phyloP scores from a whole-genome alignment of 2,113 vertebrate genomes.

The Nycticorax nycticorax region DNA sequence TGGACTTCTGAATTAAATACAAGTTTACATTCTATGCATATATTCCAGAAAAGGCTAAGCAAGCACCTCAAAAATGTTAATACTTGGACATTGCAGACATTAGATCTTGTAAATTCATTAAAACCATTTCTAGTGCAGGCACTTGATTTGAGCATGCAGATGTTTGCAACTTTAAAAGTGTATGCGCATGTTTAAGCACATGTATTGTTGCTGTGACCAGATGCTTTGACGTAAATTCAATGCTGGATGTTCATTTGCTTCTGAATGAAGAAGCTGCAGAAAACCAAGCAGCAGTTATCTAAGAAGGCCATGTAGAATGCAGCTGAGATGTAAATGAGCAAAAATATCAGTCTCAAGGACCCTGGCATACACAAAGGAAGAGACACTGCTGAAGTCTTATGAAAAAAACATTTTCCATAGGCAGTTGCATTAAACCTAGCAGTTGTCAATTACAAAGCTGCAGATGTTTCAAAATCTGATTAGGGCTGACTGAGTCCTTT shows the following conservation, averaged over 20 bases:
- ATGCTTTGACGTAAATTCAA: neutral
- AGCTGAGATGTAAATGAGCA: neutral
- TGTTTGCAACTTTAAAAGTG: neutral
- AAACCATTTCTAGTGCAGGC: neutral
- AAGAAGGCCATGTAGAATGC: neutral
- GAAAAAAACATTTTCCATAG: neutral
- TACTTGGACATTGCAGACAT: neutral
- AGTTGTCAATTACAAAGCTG: neutral
- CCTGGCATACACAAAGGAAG: neutral
- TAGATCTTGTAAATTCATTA: neutral
- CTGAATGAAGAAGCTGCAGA: neutral
- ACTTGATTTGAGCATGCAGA: neutral
- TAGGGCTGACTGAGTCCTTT: neutral
- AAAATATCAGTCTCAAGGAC: neutral
- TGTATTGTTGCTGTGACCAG: neutral
- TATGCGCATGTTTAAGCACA: neutral
- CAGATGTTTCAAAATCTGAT: slow-evolving; percentile 30
- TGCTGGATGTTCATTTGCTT: neutral
- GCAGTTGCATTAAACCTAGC: neutral
- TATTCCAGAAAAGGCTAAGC: neutral
- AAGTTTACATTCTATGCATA: neutral
- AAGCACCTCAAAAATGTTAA: neutral
- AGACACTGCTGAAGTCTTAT: neutral
- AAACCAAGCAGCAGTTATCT: neutral
- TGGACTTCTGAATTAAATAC: neutral